Evolutionary conservation across 2,113 vertebrate genomes (phyloP).

Genomic region (Nymphicus hollandicus): DNA sequence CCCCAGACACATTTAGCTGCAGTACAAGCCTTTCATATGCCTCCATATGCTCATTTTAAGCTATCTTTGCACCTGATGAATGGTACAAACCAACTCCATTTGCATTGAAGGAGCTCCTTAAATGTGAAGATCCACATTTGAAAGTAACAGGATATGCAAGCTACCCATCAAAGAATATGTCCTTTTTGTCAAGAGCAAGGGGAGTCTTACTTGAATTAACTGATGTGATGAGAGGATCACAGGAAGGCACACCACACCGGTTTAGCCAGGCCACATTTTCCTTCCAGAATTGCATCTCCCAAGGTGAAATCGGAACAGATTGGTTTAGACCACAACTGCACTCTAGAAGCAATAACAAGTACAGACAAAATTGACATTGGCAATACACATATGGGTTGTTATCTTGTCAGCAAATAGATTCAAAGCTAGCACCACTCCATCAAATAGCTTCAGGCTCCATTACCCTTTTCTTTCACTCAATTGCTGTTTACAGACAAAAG

Average conservation of each 20-base stretch:
- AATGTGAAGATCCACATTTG: neutral
- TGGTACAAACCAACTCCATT: neutral
- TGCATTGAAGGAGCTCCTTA: neutral
- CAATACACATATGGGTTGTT: neutral
- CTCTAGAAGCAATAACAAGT: neutral
- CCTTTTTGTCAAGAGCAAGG: neutral
- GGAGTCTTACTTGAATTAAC: neutral
- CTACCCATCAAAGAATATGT: neutral
- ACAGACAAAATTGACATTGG: neutral
- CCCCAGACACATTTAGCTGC: neutral
- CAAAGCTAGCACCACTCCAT: neutral
- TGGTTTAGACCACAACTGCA: neutral
- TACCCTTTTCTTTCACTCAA: neutral
- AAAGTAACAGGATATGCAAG: neutral
- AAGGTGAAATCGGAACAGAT: neutral
- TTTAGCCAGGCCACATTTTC: neutral
- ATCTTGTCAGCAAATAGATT: neutral
- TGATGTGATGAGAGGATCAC: neutral
- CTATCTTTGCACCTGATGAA: neutral
- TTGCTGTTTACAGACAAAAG: conserved; percentile 8
- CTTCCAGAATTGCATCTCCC: neutral
- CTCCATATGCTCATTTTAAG: neutral
- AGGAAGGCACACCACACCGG: neutral
- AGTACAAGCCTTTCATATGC: neutral
- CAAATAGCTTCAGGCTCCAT: neutral